Base-by-base conservation (phyloP, 2,888 invertebrate species). In the Heliconius aoede region DNA sequence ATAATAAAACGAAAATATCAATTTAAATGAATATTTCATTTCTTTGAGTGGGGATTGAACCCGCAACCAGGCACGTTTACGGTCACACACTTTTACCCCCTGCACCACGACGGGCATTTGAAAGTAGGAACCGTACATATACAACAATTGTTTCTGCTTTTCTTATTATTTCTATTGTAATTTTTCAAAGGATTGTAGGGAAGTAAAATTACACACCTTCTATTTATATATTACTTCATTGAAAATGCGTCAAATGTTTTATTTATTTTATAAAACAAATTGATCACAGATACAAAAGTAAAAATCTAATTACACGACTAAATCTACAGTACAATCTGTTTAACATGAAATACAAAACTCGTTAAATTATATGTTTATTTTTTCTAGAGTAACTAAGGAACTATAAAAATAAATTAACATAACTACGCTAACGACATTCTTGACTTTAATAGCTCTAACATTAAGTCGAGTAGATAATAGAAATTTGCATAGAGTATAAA, bases 251-350 rank as follows among this genome's bases (percentile, higher is more conserved):
- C 73, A 51, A 73, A 78, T 77, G 77, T 76, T 76, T 77, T 80
- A 68, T 67, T 75, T 69, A 36, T 79, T 65, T 32, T 58, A 77
- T 62, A 77, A 79, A 76, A 79, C 73, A 77, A 81, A 79, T 74
- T 78, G 81, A 83, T 83, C 83, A 83, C 83, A 83, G 83, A 83
- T 83, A 81, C 77, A 83, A 83, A 83, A 82, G 80, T 83, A 81
- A 81, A 81, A 82, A 80, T 78, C 77, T 78, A 78, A 69, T 71
- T 46, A 67, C 32, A 40, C 65, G 73, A 71, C 72, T 13, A 76
- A 51, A 74, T 62, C 76, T 76, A 78, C 58, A 18, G 24, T 64
- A 26, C 9, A 60, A 73, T 36, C 18, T 60, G 26, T 60, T 72
- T 72, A 58, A 72, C 30, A 58, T 71, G 60, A 58, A 30, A 18